Conservation (phyloP, 2,797 vertebrate genomes). For the Scyliorhinus canicula region DNA sequence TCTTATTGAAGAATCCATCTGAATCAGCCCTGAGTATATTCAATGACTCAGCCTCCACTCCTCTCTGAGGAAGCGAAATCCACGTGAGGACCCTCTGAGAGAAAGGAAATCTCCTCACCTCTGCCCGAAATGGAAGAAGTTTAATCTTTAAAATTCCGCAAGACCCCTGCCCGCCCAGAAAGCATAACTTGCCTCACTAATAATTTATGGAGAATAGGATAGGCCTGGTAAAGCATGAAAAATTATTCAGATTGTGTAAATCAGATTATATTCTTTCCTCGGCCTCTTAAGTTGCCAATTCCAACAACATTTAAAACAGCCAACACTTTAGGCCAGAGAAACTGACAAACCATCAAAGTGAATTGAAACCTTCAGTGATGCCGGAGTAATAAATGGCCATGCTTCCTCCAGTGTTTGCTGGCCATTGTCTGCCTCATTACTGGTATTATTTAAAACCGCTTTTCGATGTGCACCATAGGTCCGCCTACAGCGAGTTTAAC, state of each 20-base stretch:
- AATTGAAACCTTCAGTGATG: not conserved
- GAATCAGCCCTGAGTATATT: too few relatives aligned
- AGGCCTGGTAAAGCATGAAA: not conserved
- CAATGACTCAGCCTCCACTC: too few relatives aligned
- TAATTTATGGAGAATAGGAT: not conserved
- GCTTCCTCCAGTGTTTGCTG: conserved; percentile 13
- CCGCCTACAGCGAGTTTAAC: not conserved
- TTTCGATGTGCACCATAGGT: not conserved
- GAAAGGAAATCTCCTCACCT: too few relatives aligned
- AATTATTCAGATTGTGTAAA: not conserved
- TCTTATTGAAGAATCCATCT: too few relatives aligned
- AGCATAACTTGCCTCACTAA: not conserved
- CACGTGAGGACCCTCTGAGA: too few relatives aligned
- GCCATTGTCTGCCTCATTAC: not conserved
- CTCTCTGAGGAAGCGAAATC: too few relatives aligned
- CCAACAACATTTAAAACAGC: not conserved
- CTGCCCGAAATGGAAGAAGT: too few relatives aligned
- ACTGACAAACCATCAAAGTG: conserved; percentile 1
- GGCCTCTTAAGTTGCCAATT: conserved; percentile 19
- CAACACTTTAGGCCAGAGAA: not conserved
- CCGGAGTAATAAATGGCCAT: not conserved
- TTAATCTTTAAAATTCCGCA: too few relatives aligned
- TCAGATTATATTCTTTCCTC: not conserved
- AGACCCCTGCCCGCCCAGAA: not conserved
- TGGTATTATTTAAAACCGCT: too few relatives aligned